Evolutionary conservation across 2,113 vertebrate genomes (phyloP), one percentile per base, ranked within the genome.

Genomic region (Oxyura jamaicensis): DNA sequence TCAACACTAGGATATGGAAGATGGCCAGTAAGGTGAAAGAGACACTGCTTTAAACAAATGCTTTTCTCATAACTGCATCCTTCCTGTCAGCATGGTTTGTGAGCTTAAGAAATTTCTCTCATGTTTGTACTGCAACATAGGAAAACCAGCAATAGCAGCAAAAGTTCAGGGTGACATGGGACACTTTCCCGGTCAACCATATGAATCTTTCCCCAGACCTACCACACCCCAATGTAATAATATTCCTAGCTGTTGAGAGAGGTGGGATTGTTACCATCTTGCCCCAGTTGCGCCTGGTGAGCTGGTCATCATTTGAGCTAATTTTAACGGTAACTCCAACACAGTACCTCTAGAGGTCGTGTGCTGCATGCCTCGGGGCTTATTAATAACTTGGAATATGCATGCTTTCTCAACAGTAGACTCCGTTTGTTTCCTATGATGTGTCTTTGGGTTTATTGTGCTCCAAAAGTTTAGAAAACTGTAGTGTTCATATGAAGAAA

Each of bases 171-270:
- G 53, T 80, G 48, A 19, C 23, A 0, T 1, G 6, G 7, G 6
- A 2, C 13, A 13, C 33, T 83, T 65, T 11, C 1, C 0, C 66
- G 33, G 6, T 2, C 46, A 59, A 4, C 10, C 18, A 1, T 26
- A 7, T 72, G 48, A 79, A 48, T 53, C 35, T 1, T 2, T 76
- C 8, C 21, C 4, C 13, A 41, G 33, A 80, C 1, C 8, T 39
- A 29, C 28, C 11, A 23, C 65, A 42, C 2, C 7, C 11, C 15
- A n/a, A 4, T 21, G 39, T 14, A 85, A 4, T 68, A 15, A 26
- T 69, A 86, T 83, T 69, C 39, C 8, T 76, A 23, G 7, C 15
- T 80, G 1, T 23, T 72, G 25, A 69, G 52, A 36, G 17, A 52
- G 35, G 48, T 11, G 8, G 12, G 15, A 8, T 79, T 25, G 10